Base-by-base conservation (phyloP, 2,888 invertebrate species). In the Scaptomyza caliginosa region DNA sequence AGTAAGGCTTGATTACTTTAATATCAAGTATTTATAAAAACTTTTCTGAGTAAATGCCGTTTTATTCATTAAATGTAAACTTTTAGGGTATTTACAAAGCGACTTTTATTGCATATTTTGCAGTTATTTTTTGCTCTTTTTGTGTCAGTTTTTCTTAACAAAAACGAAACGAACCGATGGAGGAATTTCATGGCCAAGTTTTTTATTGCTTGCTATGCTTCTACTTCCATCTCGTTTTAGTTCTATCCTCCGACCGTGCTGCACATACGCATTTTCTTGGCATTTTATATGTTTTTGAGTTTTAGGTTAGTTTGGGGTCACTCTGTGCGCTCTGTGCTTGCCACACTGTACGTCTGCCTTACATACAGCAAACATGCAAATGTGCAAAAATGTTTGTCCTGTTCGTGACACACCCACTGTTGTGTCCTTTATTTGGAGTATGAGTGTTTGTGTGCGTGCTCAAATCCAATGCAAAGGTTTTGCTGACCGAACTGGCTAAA, bases 261-360 rank as follows among this genome's bases (percentile, higher is more conserved):
- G 59, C 56, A 56, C 19, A 40, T 58, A 49, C 64, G 51, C 48
- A 74, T 66, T 69, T 65, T 52, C 48, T 70, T 62, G 55, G 55
- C 58, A 66, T 66, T 74, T 70, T 75, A 59, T 75, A 57, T 59
- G 63, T 54, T 71, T 75, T 69, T 54, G 48, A 69, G 74, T 72
- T 87, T 81, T 70, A 54, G 82, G 78, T 78, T 85, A 77, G 75
- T 77, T 81, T 81, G 71, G 75, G 82, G 85, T 83, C 76, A 71
- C 60, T 39, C 26, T 42, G 34, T 32, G 16, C 30, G 16, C 13
- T 46, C 30, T 2, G 13, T 32, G 46, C 39, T 23, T 49, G 52
- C 38, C 30, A 43, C 16, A 8, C 16, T 16, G 32, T 7, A 0
- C 32, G 48, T 57, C 54, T 42, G 54, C 11, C 23, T 42, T 42